These are phyloP conservation scores for Oreortyx pictus DNA, from an alignment of 2,797 vertebrate species.

Conservation along the genomic window DNA sequence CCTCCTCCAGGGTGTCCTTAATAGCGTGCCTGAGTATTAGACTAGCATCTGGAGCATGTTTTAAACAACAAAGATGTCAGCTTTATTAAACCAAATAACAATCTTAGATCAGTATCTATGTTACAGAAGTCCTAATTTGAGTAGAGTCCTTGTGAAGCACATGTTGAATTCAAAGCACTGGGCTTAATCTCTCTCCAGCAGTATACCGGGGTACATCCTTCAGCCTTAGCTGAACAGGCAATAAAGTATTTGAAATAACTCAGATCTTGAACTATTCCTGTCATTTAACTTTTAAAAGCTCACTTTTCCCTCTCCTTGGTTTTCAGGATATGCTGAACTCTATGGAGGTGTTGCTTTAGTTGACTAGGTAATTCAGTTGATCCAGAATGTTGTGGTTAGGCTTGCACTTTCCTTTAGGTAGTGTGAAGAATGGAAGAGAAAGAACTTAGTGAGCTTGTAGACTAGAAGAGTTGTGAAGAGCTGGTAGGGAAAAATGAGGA, in stretches of 20 bases:
- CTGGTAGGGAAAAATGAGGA: background rate
- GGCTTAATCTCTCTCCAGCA: background rate
- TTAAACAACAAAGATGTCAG: background rate
- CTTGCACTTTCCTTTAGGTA: background rate
- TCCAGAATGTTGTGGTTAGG: background rate
- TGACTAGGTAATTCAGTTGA: background rate
- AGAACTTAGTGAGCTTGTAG: rapidly evolving
- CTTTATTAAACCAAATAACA: background rate
- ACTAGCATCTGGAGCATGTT: background rate
- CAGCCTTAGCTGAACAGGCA: background rate
- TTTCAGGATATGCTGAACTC: background rate
- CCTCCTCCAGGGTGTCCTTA: background rate
- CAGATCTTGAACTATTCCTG: background rate
- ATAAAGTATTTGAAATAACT: background rate
- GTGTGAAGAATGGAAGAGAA: background rate
- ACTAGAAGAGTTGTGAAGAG: background rate
- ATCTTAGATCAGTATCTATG: background rate
- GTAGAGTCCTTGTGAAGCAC: background rate
- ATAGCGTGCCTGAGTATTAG: background rate
- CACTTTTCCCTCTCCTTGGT: background rate
- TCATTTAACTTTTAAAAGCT: background rate
- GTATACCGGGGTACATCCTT: background rate
- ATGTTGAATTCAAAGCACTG: background rate
- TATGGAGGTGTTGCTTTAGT: background rate
- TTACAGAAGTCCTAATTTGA: background rate